Conservation (phyloP, 2,113 vertebrate species). For the Podarcis raffonei region DNA sequence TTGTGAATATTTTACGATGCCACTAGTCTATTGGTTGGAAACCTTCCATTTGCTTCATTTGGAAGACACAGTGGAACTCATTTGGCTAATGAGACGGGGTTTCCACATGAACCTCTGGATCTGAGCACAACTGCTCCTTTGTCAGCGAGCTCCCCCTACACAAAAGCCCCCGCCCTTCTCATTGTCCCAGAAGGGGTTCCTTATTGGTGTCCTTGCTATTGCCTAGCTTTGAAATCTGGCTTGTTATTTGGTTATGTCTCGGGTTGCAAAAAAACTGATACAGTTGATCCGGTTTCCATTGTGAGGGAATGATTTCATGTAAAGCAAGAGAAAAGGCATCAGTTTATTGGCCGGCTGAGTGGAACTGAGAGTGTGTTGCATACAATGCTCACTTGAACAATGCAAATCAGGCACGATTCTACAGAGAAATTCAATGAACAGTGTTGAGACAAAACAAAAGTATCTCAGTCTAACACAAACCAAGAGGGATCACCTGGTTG, state of each 20-base stretch:
- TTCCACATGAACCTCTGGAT: neutral
- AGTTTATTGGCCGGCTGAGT: slow-evolving; percentile 17
- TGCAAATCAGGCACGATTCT: slow-evolving; percentile 24
- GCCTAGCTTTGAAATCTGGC: neutral
- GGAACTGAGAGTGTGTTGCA: neutral
- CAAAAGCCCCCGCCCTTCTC: too few relatives aligned
- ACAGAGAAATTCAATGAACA: slow-evolving; percentile 25
- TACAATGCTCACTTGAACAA: slow-evolving; percentile 26
- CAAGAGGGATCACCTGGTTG: slow-evolving; percentile 18
- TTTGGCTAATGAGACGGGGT: neutral
- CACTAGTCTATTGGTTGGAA: neutral
- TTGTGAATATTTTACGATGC: neutral
- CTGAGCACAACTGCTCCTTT: neutral
- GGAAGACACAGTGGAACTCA: neutral
- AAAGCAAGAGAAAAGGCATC: slow-evolving; percentile 7
- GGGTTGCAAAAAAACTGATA: neutral
- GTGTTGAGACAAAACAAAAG: slow-evolving; percentile 19
- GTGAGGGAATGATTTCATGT: neutral
- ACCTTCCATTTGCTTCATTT: neutral
- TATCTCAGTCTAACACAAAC: slow-evolving; percentile 16
- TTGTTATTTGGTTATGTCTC: neutral
- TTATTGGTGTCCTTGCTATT: neutral
- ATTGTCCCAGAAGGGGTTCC: neutral
- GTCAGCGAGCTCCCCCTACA: neutral
- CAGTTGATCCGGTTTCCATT: neutral